Evolutionary conservation across 2,888 invertebrate species (phyloP).

Genomic region (Parascotia fuliginaria): DNA sequence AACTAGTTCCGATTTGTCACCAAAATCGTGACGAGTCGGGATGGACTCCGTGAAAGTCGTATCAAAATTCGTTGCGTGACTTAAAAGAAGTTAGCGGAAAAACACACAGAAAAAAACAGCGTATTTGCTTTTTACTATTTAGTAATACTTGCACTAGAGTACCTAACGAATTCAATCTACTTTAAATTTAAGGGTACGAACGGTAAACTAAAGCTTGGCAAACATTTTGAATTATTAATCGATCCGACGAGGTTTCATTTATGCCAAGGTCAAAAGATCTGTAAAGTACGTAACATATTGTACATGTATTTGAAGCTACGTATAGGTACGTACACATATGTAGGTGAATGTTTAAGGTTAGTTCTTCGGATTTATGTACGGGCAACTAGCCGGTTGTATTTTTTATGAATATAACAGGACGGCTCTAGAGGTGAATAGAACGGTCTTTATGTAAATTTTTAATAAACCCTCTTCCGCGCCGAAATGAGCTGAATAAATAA

Average conservation of each 20-base stretch:
- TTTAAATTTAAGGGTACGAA: too few relatives aligned
- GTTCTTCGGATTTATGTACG: not conserved
- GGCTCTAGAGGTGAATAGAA: slow-evolving; percentile 42
- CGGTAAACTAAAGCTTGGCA: too few relatives aligned
- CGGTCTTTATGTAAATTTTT: slow-evolving; percentile 51
- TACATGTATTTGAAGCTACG: too few relatives aligned
- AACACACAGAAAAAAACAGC: too few relatives aligned
- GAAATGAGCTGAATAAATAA: slow-evolving; percentile 53
- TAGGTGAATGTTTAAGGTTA: not conserved
- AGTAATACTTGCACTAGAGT: too few relatives aligned
- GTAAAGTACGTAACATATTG: slow-evolving; percentile 1
- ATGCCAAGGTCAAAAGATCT: not conserved
- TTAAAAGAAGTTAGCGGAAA: too few relatives aligned
- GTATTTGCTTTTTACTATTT: too few relatives aligned
- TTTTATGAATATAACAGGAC: slow-evolving; percentile 43
- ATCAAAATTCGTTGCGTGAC: too few relatives aligned
- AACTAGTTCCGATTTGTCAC: too few relatives aligned
- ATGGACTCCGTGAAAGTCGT: too few relatives aligned
- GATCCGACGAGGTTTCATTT: slow-evolving; percentile 9
- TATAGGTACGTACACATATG: not conserved
- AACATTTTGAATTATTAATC: slow-evolving; percentile 14
- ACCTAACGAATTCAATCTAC: too few relatives aligned
- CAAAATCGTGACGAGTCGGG: too few relatives aligned
- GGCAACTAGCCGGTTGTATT: slow-evolving; percentile 37
- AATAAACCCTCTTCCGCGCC: slow-evolving; percentile 44